Conservation (phyloP, 2,113 vertebrate genomes). For the Alectura lathami region DNA sequence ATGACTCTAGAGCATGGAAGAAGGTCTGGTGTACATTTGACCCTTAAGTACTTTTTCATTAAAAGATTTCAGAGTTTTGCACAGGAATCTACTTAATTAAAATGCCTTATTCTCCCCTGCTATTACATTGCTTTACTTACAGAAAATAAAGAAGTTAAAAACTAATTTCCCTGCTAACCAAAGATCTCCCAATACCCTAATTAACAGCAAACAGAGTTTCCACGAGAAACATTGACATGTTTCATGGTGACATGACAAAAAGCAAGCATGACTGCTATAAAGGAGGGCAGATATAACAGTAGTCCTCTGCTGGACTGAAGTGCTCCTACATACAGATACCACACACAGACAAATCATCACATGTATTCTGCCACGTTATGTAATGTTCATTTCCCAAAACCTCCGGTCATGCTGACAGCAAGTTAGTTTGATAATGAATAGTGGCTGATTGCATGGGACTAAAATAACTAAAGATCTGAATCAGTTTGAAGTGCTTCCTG, state of each 20-base stretch:
- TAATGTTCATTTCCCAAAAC: neutral
- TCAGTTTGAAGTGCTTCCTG: neutral
- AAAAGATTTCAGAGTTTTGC: neutral
- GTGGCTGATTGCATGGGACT: neutral
- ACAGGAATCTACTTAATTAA: neutral
- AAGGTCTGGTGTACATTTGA: neutral
- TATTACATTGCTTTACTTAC: neutral
- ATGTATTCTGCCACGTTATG: neutral
- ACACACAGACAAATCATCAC: neutral
- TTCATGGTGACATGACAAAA: neutral
- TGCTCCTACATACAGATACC: neutral
- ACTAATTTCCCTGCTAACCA: neutral
- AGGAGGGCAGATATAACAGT: neutral
- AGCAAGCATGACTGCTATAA: neutral
- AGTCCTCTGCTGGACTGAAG: neutral
- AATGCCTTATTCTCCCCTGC: neutral
- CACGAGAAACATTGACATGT: neutral
- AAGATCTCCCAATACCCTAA: neutral
- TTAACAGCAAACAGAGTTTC: neutral
- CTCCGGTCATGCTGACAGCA: neutral
- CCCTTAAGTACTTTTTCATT: neutral
- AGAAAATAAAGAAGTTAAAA: neutral
- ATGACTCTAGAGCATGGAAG: neutral
- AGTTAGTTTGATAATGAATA: neutral
- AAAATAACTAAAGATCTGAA: neutral